These are phyloP conservation scores for Xiphophorus couchianus DNA, from an alignment of 2,113 vertebrate genomes.

Conservation along the genomic window DNA sequence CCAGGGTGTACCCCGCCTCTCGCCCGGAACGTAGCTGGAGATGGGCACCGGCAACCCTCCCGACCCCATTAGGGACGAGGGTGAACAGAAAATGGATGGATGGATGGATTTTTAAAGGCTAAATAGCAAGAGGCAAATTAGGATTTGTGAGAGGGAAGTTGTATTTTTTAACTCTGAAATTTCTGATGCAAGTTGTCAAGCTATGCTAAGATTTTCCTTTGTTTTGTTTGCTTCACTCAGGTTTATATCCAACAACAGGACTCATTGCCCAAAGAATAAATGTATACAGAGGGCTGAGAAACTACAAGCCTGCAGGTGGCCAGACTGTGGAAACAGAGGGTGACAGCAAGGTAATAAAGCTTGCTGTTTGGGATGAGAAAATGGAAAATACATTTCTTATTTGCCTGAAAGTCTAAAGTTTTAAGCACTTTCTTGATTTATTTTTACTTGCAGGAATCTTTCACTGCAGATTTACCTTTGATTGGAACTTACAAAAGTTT, in stretches of 20 bases:
- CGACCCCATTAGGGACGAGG: too few relatives aligned
- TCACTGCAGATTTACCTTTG: not conserved
- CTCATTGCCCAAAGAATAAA: constrained; percentile 92
- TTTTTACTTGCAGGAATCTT: not conserved
- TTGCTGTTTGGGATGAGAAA: not conserved
- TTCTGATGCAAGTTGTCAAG: constrained; percentile 11
- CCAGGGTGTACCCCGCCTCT: too few relatives aligned
- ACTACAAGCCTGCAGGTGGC: constrained; percentile 71
- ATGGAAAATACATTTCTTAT: not conserved
- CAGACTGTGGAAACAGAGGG: constrained; percentile 61
- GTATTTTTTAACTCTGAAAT: not conserved
- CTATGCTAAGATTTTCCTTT: constrained; percentile 31
- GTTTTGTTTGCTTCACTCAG: constrained; percentile 10
- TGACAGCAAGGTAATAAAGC: constrained; percentile 73
- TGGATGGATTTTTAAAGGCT: not conserved
- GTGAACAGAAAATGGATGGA: too few relatives aligned
- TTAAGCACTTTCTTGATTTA: not conserved
- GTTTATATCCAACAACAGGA: constrained; percentile 75
- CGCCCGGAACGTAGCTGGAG: too few relatives aligned
- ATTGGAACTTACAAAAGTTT: not conserved
- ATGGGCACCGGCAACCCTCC: too few relatives aligned
- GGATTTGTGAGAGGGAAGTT: not conserved
- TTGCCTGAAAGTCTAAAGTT: constrained; percentile 8
- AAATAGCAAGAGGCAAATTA: not conserved
- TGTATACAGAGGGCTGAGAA: constrained; percentile 83